Evolutionary conservation across 2,888 invertebrate genomes (phyloP).

Genomic region (Aporophyla lueneburgensis): DNA sequence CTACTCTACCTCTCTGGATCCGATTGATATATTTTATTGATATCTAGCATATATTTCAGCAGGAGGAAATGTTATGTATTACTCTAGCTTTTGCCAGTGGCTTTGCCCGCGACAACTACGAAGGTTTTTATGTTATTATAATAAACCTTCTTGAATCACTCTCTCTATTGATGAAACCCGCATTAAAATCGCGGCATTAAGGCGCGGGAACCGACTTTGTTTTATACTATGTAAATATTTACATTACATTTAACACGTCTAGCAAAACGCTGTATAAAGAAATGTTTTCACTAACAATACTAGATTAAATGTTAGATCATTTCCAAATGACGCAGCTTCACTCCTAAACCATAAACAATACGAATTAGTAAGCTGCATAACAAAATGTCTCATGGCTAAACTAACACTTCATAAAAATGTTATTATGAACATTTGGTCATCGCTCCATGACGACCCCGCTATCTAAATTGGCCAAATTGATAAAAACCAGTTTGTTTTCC

Average conservation of each 20-base stretch:
- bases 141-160: no score
- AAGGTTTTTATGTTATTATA: no score
- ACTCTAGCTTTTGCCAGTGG: no score
- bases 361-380: constrained; percentile 35
- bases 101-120: no score
- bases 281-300: background rate
- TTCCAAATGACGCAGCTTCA: background rate
- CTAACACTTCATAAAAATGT: constrained; percentile 41
- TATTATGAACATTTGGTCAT: constrained; percentile 52
- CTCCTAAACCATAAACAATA: constrained; percentile 7
- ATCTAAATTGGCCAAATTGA: constrained; percentile 71
- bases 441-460: constrained; percentile 47
- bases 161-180: no score
- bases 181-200: no score
- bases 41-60: background rate
- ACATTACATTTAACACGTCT: background rate
- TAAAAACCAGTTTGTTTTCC: constrained; percentile 72
- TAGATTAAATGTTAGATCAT: background rate
- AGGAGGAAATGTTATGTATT: background rate
- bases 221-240: no score
- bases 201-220: no score
- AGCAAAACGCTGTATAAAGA: background rate
- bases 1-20: background rate
- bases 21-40: background rate
- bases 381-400: constrained; percentile 39